Evolutionary conservation across 2,888 invertebrate genomes (phyloP).

Genomic region (Hanleya hanleyi): DNA sequence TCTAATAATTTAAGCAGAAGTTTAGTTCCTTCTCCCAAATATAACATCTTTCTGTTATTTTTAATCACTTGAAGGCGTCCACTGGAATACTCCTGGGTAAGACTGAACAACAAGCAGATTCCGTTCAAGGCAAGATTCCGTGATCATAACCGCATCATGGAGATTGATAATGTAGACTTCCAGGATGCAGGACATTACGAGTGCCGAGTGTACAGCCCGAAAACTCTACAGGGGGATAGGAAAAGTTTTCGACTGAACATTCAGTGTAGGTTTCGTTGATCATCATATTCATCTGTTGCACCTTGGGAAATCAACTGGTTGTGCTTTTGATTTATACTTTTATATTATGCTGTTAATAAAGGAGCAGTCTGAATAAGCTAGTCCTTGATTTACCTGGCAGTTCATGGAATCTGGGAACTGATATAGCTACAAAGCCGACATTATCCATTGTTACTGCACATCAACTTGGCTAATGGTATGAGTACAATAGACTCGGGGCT

Average conservation of each 20-base stretch:
- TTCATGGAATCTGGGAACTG: too few species aligned
- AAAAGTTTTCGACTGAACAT: not conserved
- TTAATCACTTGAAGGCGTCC: conserved; percentile 41
- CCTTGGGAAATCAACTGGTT: not conserved
- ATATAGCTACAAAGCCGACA: too few species aligned
- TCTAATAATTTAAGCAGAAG: too few species aligned
- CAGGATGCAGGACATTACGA: conserved; percentile 95
- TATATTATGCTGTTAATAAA: not conserved
- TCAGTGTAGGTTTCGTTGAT: not conserved
- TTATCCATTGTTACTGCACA: too few species aligned
- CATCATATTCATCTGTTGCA: too few species aligned
- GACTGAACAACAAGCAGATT: conserved; percentile 30
- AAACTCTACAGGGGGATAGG: not conserved
- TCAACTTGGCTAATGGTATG: too few species aligned
- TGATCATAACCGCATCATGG: conserved; percentile 89
- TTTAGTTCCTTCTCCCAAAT: too few species aligned
- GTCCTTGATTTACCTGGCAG: too few species aligned
- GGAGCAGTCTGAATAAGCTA: too few species aligned
- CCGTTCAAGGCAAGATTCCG: conserved; percentile 82
- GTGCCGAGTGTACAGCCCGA: conserved; percentile 80
- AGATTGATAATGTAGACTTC: conserved; percentile 88
- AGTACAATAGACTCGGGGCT: too few species aligned
- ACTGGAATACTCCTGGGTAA: conserved; percentile 54
- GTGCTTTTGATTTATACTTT: not conserved
- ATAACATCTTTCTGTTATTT: not conserved